Evolutionary conservation across 1,140 invertebrate species (phyloP).

Genomic region (Pteromalus puparum): DNA sequence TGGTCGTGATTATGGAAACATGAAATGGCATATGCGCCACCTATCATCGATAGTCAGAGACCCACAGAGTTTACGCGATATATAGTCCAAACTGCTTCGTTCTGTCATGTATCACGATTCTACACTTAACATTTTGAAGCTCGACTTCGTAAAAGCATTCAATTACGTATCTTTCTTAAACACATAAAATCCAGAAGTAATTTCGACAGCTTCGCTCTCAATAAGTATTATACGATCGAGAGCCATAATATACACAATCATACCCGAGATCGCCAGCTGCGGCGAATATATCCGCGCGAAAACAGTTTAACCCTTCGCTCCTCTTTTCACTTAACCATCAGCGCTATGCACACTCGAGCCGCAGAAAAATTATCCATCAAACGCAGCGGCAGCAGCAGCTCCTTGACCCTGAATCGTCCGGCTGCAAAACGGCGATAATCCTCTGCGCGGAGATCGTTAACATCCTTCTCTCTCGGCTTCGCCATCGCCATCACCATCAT

Average conservation of each 20-base stretch:
- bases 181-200: conserved; percentile 3
- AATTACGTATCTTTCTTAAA: not conserved
- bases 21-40: too few relatives aligned
- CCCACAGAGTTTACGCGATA: too few relatives aligned
- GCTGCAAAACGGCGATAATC: conserved; percentile 40
- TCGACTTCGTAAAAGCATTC: not conserved
- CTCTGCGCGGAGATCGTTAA: conserved; percentile 27
- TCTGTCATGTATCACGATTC: too few relatives aligned
- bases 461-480: conserved; percentile 12
- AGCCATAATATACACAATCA: not conserved
- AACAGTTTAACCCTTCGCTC: conserved; percentile 7
- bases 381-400: not conserved
- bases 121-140: too few relatives aligned
- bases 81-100: too few relatives aligned
- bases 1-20: too few relatives aligned
- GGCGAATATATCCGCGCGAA: not conserved
- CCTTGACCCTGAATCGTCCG: not conserved
- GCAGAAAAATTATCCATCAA: conserved; percentile 23
- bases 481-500: conserved; percentile 27
- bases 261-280: not conserved
- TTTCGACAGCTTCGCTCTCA: not conserved
- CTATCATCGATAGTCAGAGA: too few relatives aligned
- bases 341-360: too few relatives aligned
- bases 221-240: not conserved
- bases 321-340: conserved; percentile 1